These are phyloP conservation scores for Chloromyia formosa DNA, from an alignment of 2,888 invertebrate genomes.

Conservation along the genomic window DNA sequence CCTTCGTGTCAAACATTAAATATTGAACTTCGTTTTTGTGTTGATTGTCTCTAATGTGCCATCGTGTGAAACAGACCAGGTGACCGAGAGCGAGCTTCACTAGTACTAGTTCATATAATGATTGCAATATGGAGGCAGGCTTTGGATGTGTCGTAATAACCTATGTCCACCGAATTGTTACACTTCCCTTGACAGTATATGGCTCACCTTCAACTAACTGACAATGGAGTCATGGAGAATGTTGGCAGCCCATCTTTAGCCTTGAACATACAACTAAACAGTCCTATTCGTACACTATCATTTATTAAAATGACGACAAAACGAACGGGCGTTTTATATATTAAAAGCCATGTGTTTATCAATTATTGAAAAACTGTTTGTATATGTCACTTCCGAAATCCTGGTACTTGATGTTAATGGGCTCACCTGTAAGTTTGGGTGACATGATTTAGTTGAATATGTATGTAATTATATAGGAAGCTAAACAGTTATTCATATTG, in stretches of 20 bases:
- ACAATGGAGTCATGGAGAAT: neutral
- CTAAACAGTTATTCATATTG: neutral
- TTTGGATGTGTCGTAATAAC: conserved; percentile 28
- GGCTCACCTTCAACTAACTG: neutral
- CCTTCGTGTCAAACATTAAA: conserved; percentile 55
- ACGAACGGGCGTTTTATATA: neutral
- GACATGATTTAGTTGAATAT: conserved; percentile 15
- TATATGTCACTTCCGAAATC: conserved; percentile 1
- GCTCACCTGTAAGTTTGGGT: too few species aligned
- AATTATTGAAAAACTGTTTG: conserved; percentile 22
- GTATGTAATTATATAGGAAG: neutral
- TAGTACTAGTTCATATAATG: conserved; percentile 14
- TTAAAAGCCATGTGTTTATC: conserved; percentile 2
- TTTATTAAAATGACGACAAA: neutral
- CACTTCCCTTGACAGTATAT: conserved; percentile 32
- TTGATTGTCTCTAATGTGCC: conserved; percentile 54
- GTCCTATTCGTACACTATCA: neutral
- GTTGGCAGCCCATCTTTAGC: neutral
- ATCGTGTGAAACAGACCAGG: conserved; percentile 46
- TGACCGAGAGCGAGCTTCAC: conserved; percentile 34
- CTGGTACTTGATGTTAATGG: too few species aligned
- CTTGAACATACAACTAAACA: neutral
- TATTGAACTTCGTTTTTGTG: conserved; percentile 64
- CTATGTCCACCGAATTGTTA: conserved; percentile 44
- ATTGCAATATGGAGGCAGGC: neutral